Conservation (phyloP, 2,888 invertebrate genomes). For the Agriopis aurantiaria region DNA sequence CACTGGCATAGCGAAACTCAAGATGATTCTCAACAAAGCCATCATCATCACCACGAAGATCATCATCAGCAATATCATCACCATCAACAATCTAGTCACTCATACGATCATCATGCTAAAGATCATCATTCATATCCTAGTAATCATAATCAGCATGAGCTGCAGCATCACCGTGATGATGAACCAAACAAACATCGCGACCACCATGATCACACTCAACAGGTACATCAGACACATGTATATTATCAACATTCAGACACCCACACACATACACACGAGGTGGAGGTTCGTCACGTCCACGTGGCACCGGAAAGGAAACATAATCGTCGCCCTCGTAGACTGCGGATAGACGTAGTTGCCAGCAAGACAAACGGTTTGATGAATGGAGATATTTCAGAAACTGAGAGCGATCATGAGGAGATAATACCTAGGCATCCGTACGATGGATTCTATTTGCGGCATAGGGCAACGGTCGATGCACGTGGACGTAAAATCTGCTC, state of each 20-base stretch:
- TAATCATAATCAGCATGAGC: constrained; percentile 41
- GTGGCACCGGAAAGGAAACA: constrained; percentile 57
- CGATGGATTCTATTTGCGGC: constrained; percentile 80
- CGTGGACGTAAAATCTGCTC: constrained; percentile 76
- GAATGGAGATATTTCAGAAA: constrained; percentile 67
- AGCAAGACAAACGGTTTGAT: constrained; percentile 44
- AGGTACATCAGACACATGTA: constrained; percentile 38
- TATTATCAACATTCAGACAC: constrained; percentile 30
- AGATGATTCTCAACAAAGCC: constrained; percentile 41
- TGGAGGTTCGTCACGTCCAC: constrained; percentile 62
- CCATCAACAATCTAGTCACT: constrained; percentile 44
- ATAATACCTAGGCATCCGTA: constrained; percentile 81
- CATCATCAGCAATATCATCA: constrained; percentile 42
- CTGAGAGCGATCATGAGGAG: constrained; percentile 69
- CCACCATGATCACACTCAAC: constrained; percentile 40
- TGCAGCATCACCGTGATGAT: constrained; percentile 33
- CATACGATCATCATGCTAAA: constrained; percentile 33
- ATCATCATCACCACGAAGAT: constrained; percentile 37
- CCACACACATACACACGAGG: constrained; percentile 42
- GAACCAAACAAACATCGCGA: constrained; percentile 41
- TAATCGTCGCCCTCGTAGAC: constrained; percentile 48
- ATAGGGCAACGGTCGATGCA: constrained; percentile 72
- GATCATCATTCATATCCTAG: constrained; percentile 42
- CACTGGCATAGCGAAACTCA: constrained; percentile 46
- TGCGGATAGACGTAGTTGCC: constrained; percentile 48